Percentiles rank a stretch among this genome's conserved stretches.
phyloP scores from a whole-genome alignment of 2,113 vertebrate genomes.

The Takifugu bimaculatus region DNA sequence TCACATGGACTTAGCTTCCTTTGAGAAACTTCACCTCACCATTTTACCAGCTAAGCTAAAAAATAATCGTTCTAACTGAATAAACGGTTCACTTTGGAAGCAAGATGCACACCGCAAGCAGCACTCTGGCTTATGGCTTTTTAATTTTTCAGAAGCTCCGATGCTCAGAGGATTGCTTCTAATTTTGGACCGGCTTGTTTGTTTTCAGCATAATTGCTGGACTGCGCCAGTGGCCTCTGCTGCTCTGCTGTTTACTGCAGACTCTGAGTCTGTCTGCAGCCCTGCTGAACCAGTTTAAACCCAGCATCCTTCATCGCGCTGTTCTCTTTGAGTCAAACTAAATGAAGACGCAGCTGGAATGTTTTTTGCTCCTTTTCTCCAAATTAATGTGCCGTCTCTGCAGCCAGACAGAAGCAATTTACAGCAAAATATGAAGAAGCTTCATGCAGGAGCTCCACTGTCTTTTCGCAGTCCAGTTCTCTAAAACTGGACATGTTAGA shows the following conservation, averaged over 20 bases:
- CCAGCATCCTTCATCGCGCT: too few species aligned
- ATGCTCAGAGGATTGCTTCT: slow-evolving; percentile 3
- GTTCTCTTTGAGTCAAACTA: too few species aligned
- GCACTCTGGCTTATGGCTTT: slow-evolving; percentile 9
- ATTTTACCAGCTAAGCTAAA: too few species aligned
- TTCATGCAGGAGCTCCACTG: too few species aligned
- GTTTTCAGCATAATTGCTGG: slow-evolving; percentile 17
- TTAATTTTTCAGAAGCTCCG: slow-evolving; percentile 6
- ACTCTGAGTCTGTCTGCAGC: background rate
- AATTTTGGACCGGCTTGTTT: slow-evolving; percentile 14
- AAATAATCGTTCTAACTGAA: background rate
- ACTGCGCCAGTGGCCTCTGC: slow-evolving; percentile 5
- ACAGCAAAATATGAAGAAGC: too few species aligned
- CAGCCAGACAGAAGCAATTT: too few species aligned
- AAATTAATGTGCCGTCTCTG: too few species aligned
- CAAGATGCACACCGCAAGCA: background rate
- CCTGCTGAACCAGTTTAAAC: background rate
- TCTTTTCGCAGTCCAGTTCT: too few species aligned
- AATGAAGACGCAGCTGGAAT: too few species aligned
- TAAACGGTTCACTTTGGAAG: background rate
- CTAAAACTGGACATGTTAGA: too few species aligned
- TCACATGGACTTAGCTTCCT: background rate
- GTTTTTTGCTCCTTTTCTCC: too few species aligned
- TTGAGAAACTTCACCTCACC: too few species aligned
- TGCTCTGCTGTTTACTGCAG: slow-evolving; percentile 9